Evolutionary conservation across 2,888 invertebrate genomes (phyloP).

Genomic region (Coenonympha glycerion): DNA sequence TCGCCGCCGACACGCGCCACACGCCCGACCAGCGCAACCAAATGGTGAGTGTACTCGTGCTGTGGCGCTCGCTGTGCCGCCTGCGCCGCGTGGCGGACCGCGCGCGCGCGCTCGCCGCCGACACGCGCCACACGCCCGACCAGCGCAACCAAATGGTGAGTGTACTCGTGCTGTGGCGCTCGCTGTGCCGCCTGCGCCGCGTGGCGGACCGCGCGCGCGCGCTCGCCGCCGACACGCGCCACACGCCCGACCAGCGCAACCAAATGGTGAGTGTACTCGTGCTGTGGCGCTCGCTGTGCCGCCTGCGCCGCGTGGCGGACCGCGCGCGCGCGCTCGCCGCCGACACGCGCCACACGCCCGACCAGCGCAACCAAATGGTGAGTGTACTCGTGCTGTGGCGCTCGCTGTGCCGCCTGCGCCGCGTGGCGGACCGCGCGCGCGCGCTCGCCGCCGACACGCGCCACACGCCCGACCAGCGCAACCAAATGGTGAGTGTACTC

Average conservation of each 20-base stretch:
- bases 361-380: constrained; percentile 81
- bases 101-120: constrained; percentile 79
- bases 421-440: no score
- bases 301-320: constrained; percentile 84
- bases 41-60: constrained; percentile 70
- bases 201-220: constrained; percentile 82
- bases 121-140: constrained; percentile 76
- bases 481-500: no score
- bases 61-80: constrained; percentile 87
- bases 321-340: constrained; percentile 79
- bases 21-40: constrained; percentile 80
- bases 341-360: constrained; percentile 76
- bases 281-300: constrained; percentile 86
- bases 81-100: constrained; percentile 84
- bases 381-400: constrained; percentile 22
- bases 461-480: no score
- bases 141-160: constrained; percentile 81
- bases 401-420: no score
- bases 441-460: no score
- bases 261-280: constrained; percentile 72
- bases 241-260: constrained; percentile 79
- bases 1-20: constrained; percentile 77
- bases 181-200: constrained; percentile 84
- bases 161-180: constrained; percentile 79
- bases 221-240: constrained; percentile 76